These are phyloP conservation scores for Phrixothrix hirtus DNA, from an alignment of 2,888 invertebrate species.

Conservation along the genomic window DNA sequence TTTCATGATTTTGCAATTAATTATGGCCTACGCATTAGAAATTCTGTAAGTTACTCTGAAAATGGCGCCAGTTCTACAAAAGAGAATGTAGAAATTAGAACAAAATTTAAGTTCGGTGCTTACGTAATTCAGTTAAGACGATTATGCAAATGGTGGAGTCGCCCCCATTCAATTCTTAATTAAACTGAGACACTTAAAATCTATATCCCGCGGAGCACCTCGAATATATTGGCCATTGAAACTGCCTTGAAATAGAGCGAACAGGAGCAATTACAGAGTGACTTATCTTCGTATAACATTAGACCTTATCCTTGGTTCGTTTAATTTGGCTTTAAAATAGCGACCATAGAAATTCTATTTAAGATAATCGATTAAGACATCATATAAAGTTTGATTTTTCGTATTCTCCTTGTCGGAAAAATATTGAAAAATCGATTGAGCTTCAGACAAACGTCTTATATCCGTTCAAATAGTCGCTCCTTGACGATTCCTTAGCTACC, in stretches of 20 bases:
- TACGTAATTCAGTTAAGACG: slow-evolving; percentile 35
- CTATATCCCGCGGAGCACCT: slow-evolving; percentile 36
- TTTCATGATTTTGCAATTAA: slow-evolving; percentile 17
- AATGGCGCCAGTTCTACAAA: slow-evolving; percentile 20
- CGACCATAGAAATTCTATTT: not conserved
- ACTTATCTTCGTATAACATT: slow-evolving; percentile 8
- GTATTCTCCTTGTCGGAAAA: too few species aligned
- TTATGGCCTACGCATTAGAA: slow-evolving; percentile 19
- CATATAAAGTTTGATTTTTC: too few species aligned
- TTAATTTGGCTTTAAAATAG: not conserved
- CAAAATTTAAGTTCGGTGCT: slow-evolving; percentile 27
- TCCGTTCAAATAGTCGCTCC: not conserved
- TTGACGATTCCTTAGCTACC: too few species aligned
- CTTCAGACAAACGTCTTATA: not conserved
- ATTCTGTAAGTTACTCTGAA: slow-evolving; percentile 13
- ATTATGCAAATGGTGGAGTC: slow-evolving; percentile 39
- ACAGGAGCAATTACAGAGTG: slow-evolving; percentile 20
- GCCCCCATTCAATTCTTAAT: slow-evolving; percentile 39
- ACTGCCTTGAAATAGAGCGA: slow-evolving; percentile 22
- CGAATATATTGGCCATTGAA: slow-evolving; percentile 28
- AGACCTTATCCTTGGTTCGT: not conserved
- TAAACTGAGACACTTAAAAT: slow-evolving; percentile 41
- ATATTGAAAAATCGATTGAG: not conserved
- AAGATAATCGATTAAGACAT: not conserved
- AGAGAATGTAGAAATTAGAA: slow-evolving; percentile 29